phyloP scores from a whole-genome alignment of 2,797 vertebrate species.

The Scyliorhinus canicula region DNA sequence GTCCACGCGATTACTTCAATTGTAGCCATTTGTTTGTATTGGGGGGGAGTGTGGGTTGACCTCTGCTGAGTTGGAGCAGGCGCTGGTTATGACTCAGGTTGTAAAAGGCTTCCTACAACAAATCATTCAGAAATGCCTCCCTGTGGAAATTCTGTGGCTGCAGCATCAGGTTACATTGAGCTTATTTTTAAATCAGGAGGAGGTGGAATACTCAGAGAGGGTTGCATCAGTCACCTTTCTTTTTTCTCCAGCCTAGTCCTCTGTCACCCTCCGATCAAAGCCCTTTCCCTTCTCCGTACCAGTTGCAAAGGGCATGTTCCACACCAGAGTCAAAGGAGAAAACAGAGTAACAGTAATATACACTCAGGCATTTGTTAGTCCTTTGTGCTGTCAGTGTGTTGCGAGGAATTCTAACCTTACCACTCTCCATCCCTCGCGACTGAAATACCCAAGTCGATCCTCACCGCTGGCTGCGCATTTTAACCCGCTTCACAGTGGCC shows the following conservation, averaged over 20 bases:
- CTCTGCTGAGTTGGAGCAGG: not conserved
- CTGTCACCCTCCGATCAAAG: not conserved
- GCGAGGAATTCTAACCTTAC: not conserved
- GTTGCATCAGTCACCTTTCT: not conserved
- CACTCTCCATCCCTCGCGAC: not conserved
- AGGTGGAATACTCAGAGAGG: not conserved
- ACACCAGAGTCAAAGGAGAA: not conserved
- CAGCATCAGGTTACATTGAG: not conserved
- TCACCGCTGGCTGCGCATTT: not conserved
- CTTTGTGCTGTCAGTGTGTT: not conserved
- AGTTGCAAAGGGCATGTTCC: not conserved
- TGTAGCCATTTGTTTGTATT: not conserved
- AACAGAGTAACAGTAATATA: not conserved
- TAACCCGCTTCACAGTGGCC: too few species aligned
- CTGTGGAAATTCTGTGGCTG: not conserved
- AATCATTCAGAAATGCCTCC: not conserved
- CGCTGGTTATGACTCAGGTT: conserved; percentile 10
- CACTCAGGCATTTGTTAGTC: not conserved
- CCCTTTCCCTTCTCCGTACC: not conserved
- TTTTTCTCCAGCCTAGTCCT: not conserved
- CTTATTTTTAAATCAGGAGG: conserved; percentile 22
- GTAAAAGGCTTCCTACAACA: not conserved
- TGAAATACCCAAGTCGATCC: not conserved
- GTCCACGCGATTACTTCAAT: not conserved
- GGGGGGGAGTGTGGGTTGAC: not conserved